Evolutionary conservation across 2,888 invertebrate genomes (phyloP), one percentile per base, ranked within the genome.

Genomic region (Pegoplata infirma): DNA sequence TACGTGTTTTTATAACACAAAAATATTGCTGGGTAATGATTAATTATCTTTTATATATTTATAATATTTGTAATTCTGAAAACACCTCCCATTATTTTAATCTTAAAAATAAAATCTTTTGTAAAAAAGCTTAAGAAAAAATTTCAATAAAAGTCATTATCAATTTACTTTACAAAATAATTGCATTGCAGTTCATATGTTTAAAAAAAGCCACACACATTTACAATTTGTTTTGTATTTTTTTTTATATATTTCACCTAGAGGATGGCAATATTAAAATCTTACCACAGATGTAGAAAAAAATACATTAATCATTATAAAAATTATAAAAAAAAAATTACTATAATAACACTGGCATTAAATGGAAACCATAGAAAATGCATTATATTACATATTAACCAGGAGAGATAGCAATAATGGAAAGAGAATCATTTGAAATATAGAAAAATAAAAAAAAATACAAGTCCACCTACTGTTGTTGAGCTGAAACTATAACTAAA

Each of bases 311-410:
- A 32, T 64, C 58, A 51, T 25, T 19, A 46, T 59, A 58, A 51
- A 64, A 53, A 76, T 49, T 32, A 55, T 5, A 53, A 44, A 32
- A 76, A 51, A 64, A 53, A 59, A 59, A 71, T 53, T 14, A 58
- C 69, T 67, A 12, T 56, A 68, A 68, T 56, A 40, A 16, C 8
- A 69, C 56, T 23, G 23, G 19, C 14, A 66, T 56, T 19, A 14
- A 10, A 55, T 25, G 51, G 72, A 77, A 77, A 72, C 72, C 77
- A 68, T 73, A 77, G 56, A 77, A 77, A 73, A 72, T 72, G 32
- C 63, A 72, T 76, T 56, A 32, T n/a, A 49, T 59, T 59, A 68
- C 49, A 71, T 28, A 40, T 49, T 53, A 19, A 56, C 25, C 44
- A 46, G 23, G 14, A 32, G 28, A 44, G 16, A 49, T 14, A 36